Percentiles rank a stretch among this genome's conserved stretches.
Evolutionary conservation across 2,888 invertebrate genomes (phyloP).

Genomic region (Homarus gammarus): DNA sequence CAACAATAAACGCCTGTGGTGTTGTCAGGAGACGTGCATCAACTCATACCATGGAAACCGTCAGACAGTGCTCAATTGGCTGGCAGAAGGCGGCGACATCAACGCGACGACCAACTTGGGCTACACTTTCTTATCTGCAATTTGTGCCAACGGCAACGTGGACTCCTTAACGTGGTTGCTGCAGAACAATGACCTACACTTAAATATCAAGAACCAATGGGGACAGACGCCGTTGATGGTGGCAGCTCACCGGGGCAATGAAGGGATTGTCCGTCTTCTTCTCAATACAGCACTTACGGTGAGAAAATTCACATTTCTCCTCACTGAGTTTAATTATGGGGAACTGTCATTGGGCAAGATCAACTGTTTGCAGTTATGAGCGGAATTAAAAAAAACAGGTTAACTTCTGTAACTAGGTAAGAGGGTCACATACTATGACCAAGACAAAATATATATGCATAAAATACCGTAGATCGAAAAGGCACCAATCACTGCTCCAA

Average conservation of each 20-base stretch:
- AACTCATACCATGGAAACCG: not conserved
- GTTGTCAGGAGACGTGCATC: not conserved
- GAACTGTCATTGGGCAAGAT: not conserved
- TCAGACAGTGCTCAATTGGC: not conserved
- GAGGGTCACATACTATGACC: not conserved
- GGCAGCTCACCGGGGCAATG: not conserved
- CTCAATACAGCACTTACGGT: not conserved
- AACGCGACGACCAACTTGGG: not conserved
- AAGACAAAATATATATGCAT: not conserved
- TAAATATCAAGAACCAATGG: slow-evolving; percentile 10
- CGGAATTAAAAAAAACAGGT: not conserved
- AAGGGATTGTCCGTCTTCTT: not conserved
- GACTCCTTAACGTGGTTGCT: not conserved
- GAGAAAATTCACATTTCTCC: not conserved
- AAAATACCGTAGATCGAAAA: too few relatives aligned
- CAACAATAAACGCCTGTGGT: too few relatives aligned
- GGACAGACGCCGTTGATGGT: slow-evolving; percentile 2
- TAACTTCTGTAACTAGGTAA: not conserved
- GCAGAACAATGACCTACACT: not conserved
- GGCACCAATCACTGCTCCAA: too few relatives aligned
- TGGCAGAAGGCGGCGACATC: not conserved
- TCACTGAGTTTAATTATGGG: not conserved
- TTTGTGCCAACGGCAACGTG: not conserved
- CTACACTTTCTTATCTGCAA: not conserved
- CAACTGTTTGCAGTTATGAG: not conserved